Conservation (phyloP, 1,140 invertebrate species). For the Drosophila equinoxialis region DNA sequence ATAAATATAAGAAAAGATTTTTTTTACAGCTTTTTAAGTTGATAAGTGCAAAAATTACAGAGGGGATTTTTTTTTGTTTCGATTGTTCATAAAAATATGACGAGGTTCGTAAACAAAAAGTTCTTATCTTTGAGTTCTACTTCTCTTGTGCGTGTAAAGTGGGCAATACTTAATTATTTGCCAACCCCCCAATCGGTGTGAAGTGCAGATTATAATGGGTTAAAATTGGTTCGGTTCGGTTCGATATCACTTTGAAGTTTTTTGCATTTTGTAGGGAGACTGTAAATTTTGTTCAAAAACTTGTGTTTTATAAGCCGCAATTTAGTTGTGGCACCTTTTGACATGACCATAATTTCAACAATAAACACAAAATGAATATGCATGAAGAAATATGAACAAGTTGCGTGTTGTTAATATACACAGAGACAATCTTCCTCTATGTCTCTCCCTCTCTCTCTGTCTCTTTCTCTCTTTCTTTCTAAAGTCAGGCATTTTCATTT, state of each 20-base stretch:
- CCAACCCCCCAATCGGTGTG: too few relatives aligned
- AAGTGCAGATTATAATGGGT: too few relatives aligned
- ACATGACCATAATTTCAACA: slow-evolving; percentile 54
- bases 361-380: slow-evolving; percentile 51
- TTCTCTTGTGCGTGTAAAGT: background rate
- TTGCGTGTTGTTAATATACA: slow-evolving; percentile 45
- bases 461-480: background rate
- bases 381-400: slow-evolving; percentile 27
- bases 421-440: background rate
- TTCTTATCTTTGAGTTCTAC: background rate
- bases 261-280: background rate
- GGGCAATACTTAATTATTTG: too few relatives aligned
- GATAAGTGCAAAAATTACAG: background rate
- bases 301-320: background rate
- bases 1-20: background rate
- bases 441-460: background rate
- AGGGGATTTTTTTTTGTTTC: background rate
- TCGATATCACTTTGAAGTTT: too few relatives aligned
- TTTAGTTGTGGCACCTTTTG: slow-evolving; percentile 46
- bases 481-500: slow-evolving; percentile 14
- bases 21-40: background rate
- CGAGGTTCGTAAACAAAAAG: background rate
- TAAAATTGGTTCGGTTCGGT: too few relatives aligned
- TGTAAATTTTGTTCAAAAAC: background rate
- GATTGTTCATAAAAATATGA: background rate